These are phyloP conservation scores for Cheirogaleus medius DNA, from an alignment of 2,113 vertebrate genomes.

Conservation along the genomic window DNA sequence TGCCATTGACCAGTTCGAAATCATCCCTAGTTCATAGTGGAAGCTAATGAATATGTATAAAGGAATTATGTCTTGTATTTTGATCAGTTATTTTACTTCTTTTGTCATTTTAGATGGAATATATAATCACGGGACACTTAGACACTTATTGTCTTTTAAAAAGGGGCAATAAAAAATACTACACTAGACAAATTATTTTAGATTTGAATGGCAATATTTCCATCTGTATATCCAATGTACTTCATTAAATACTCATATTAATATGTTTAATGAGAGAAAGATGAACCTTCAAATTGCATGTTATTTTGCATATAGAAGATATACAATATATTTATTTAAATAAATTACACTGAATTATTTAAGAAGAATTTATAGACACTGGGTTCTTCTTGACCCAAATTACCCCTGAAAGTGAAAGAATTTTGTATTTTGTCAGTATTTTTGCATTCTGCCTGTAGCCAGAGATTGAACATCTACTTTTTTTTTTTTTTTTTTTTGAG, in stretches of 20 bases:
- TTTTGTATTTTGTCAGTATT: not conserved
- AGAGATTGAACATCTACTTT: slow-evolving; percentile 27
- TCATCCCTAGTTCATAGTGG: not conserved
- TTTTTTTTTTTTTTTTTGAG: no score
- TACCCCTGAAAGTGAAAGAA: not conserved
- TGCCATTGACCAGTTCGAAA: not conserved
- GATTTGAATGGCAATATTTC: not conserved
- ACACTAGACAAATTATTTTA: not conserved
- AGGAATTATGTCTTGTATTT: not conserved
- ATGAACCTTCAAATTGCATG: not conserved
- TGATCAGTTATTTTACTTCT: not conserved
- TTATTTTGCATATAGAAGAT: not conserved
- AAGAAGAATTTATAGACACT: not conserved
- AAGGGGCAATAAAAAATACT: not conserved
- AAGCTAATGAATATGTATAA: not conserved
- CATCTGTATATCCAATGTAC: not conserved
- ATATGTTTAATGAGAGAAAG: not conserved
- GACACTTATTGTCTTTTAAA: not conserved
- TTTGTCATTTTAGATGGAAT: not conserved
- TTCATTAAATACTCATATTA: not conserved
- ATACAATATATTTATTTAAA: not conserved
- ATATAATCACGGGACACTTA: not conserved
- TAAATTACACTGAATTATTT: not conserved
- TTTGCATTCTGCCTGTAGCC: not conserved
- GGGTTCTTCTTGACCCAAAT: not conserved